Evolutionary conservation across 1,140 invertebrate species (phyloP).

Genomic region (Probaryconus sp.): DNA sequence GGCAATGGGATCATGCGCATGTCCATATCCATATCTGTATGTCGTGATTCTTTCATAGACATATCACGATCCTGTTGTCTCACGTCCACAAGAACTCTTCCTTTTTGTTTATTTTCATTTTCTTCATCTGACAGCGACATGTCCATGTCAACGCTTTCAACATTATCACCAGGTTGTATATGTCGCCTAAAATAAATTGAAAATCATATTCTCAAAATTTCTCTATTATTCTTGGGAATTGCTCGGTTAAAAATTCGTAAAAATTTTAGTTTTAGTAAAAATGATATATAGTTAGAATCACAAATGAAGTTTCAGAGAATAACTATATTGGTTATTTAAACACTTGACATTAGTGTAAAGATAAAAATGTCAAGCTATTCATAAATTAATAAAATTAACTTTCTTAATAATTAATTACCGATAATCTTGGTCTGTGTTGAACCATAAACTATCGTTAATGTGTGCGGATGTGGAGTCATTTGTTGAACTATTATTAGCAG

Average conservation of each 20-base stretch:
- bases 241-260: not conserved
- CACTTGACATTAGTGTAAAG: no score
- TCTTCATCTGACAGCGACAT: constrained; percentile 83
- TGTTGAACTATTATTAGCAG: constrained; percentile 74
- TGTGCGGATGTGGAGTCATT: constrained; percentile 63
- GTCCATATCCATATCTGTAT: constrained; percentile 70
- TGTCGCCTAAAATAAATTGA: constrained; percentile 68
- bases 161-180: constrained; percentile 79
- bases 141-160: constrained; percentile 85
- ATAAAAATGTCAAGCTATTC: no score
- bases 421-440: constrained; percentile 75
- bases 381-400: no score
- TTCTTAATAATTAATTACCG: constrained; percentile 67
- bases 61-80: constrained; percentile 74
- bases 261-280: no score
- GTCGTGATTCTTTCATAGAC: constrained; percentile 43
- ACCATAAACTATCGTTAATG: constrained; percentile 68
- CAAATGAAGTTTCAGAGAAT: no score
- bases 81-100: constrained; percentile 72
- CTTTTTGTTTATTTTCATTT: constrained; percentile 72
- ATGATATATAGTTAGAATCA: no score
- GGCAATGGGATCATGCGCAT: constrained; percentile 74
- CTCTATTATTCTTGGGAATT: no score
- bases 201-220: not conserved
- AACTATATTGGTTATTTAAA: no score